A percentile compares a stretch with the other conserved stretches of the same genome.
Conservation (phyloP, 2,113 vertebrate species). For the Hyaena hyaena region DNA sequence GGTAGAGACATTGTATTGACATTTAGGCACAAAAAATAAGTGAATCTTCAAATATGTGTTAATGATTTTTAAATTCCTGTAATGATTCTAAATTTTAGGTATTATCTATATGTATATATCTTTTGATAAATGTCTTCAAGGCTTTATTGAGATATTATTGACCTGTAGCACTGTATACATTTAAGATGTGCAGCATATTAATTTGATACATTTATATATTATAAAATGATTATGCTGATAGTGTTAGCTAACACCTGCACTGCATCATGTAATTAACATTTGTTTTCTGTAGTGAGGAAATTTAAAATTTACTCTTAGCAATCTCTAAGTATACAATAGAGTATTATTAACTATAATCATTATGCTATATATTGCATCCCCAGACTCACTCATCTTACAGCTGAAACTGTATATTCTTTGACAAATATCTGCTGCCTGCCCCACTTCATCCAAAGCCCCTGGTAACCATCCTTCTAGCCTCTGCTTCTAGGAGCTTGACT, state of each 20-base stretch:
- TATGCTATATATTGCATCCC: background rate
- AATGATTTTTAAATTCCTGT: background rate
- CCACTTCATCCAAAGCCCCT: background rate
- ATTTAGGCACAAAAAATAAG: background rate
- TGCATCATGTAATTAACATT: background rate
- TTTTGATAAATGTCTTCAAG: background rate
- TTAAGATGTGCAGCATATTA: background rate
- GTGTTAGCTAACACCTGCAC: background rate
- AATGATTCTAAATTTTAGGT: background rate
- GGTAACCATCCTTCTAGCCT: background rate
- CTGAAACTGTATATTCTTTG: background rate
- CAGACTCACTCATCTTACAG: background rate
- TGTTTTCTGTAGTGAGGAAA: background rate
- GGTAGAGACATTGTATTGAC: background rate
- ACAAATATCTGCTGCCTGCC: background rate
- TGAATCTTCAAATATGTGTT: background rate
- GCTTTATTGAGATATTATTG: background rate
- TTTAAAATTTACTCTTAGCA: background rate
- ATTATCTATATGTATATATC: background rate
- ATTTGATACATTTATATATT: background rate
- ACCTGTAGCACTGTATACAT: background rate
- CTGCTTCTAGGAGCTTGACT: background rate
- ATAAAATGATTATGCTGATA: background rate
- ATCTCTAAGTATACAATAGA: background rate
- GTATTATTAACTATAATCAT: background rate